These are phyloP conservation scores for Sipha maydis DNA, from an alignment of 2,888 invertebrate species.

Conservation along the genomic window DNA sequence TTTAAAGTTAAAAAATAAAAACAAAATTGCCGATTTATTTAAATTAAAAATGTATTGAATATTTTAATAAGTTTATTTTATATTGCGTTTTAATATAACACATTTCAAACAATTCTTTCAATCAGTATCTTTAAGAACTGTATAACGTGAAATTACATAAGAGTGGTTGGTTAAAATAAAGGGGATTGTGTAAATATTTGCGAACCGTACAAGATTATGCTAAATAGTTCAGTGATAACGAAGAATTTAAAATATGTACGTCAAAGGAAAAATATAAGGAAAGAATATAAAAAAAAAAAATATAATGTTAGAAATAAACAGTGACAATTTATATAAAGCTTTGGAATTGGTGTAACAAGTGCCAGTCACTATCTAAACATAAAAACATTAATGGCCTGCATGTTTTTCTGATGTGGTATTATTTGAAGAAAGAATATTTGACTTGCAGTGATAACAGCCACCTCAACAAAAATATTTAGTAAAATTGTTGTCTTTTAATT, in stretches of 20 bases:
- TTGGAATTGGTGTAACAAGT: background rate
- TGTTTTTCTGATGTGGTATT: no score
- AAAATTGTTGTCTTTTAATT: no score
- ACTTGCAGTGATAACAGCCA: no score
- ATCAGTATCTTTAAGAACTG: background rate
- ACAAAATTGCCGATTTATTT: no score
- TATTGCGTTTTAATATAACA: background rate
- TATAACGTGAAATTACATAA: background rate
- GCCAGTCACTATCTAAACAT: background rate
- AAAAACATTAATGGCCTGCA: no score
- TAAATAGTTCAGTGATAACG: constrained; percentile 39
- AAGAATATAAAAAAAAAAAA: background rate
- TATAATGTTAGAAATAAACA: constrained; percentile 8
- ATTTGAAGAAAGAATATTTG: no score
- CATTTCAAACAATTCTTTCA: background rate
- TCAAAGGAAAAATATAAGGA: constrained; percentile 2
- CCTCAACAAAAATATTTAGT: no score
- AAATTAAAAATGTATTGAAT: background rate
- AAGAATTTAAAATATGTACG: constrained; percentile 32
- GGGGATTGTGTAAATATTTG: constrained; percentile 33
- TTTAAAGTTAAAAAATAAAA: no score
- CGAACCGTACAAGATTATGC: constrained; percentile 34
- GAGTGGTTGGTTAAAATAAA: background rate
- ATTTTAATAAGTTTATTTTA: background rate
- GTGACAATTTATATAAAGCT: background rate